phyloP scores from a whole-genome alignment of 1,140 invertebrate genomes.

The Stratiolaelaps scimitus region DNA sequence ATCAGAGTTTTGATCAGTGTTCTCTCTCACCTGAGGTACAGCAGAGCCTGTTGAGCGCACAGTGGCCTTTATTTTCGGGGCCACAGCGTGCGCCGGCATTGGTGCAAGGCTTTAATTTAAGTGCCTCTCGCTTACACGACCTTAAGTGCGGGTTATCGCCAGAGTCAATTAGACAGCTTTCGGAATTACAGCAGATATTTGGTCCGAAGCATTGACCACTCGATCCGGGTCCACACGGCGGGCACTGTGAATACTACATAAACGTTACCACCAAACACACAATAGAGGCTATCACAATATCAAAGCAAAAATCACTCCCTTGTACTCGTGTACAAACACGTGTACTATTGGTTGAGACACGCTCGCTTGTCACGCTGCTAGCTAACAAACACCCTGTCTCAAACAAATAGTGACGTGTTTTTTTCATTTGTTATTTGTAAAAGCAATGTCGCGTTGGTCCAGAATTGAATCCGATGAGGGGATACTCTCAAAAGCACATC shows the following conservation, averaged over 20 bases:
- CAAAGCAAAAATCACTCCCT: no score
- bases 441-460: no score
- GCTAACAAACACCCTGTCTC: no score
- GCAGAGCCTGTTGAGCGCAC: slow-evolving; percentile 23
- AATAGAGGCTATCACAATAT: no score
- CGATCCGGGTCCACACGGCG: slow-evolving; percentile 18
- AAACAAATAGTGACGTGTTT: no score
- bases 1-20: not conserved
- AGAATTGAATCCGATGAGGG: no score
- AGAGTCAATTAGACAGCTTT: slow-evolving; percentile 5
- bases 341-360: no score
- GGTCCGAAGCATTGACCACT: slow-evolving; percentile 17
- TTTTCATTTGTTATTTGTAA: no score
- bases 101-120: slow-evolving; percentile 20
- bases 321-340: no score
- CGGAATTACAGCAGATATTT: slow-evolving; percentile 8
- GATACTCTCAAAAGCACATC: no score
- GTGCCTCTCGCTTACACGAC: slow-evolving; percentile 5
- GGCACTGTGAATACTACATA: slow-evolving; percentile 9
- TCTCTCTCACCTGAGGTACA: slow-evolving; percentile 12
- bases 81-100: not conserved
- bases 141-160: not conserved
- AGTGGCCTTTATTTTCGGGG: slow-evolving; percentile 16
- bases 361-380: no score
- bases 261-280: not conserved